Evolutionary conservation across 2,113 vertebrate genomes (phyloP), one percentile per base, ranked within the genome.

Genomic region (Nipponia nippon): DNA sequence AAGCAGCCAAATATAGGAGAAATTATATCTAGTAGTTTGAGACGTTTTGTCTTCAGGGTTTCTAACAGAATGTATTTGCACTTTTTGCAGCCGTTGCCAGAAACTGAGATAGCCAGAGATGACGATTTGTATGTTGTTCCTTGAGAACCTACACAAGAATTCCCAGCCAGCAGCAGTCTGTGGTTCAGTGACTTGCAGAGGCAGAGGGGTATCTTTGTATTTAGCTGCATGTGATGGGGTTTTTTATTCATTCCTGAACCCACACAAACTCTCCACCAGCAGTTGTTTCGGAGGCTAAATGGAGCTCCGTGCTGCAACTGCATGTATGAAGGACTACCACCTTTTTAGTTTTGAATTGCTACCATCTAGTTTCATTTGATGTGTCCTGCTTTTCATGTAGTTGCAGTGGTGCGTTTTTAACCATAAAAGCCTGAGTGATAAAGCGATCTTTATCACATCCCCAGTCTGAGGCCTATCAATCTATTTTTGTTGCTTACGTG

Each of bases 251-350:
- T 25, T 80, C 25, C 49, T 61, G 44, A 76, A n/a, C 40, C 11
- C 17, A 4, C 4, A 8, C 5, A 55, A 32, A 1, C 7, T 63
- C 61, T 32, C 10, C 34, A 19, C 0, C 0, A 66, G 21, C 0
- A 66, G 21, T 18, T 82, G 8, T 36, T 85, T 27, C 19, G 7
- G 21, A 53, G 18, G 30, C n/a, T 30, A 1, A 44, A 30, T 0
- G 1, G 32, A 56, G 38, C 36, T 76, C 61, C 2, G 0, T 61
- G 49, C 29, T 56, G 20, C 52, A 61, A 11, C 27, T 49, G 26
- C 30, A 3, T 10, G 5, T 17, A 13, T n/a, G 44, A 32, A 75
- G 70, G 17, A 8, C 34, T 30, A 10, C 46, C 16, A 11, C 7
- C 21, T 61, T 44, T 50, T 55, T 42, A 21, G 30, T 78, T 61